Evolutionary conservation across 2,113 vertebrate genomes (phyloP).

Genomic region (Sylvilagus bachmani): DNA sequence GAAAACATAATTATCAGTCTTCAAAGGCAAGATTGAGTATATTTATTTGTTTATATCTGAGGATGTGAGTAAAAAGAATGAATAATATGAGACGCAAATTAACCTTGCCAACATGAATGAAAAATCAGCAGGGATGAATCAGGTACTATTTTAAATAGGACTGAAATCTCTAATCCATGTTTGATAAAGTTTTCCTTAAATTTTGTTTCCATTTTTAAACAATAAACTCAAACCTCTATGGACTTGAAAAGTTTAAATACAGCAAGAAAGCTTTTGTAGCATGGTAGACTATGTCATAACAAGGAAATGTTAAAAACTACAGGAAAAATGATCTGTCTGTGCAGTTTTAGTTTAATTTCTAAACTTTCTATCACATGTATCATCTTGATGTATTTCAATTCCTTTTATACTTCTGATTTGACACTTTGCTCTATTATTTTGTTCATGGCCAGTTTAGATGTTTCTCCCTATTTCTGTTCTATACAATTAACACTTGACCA

Average conservation of each 20-base stretch:
- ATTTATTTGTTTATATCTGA: conserved; percentile 77
- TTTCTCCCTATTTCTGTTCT: not conserved
- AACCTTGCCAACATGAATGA: conserved; percentile 65
- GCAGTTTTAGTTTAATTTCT: conserved; percentile 54
- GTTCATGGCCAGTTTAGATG: not conserved
- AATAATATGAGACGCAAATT: conserved; percentile 73
- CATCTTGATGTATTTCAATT: conserved; percentile 48
- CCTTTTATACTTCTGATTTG: conserved; percentile 5
- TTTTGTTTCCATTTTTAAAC: conserved; percentile 69
- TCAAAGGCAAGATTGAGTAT: conserved; percentile 78
- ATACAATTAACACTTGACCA: conserved; percentile 64
- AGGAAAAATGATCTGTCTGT: conserved; percentile 48
- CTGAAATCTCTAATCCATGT: conserved; percentile 52
- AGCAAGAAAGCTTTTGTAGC: conserved; percentile 39
- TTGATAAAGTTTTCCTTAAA: conserved; percentile 67
- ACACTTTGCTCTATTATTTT: conserved; percentile 47
- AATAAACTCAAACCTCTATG: conserved; percentile 48
- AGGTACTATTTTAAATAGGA: conserved; percentile 59
- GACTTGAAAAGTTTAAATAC: conserved; percentile 65
- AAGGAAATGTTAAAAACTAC: conserved; percentile 42
- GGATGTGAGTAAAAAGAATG: conserved; percentile 61
- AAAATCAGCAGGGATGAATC: conserved; percentile 71
- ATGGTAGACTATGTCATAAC: conserved; percentile 30
- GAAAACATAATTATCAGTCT: conserved; percentile 85
- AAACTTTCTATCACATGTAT: conserved; percentile 32